A percentile compares a stretch with the other conserved stretches of the same genome.
phyloP scores from a whole-genome alignment of 2,797 vertebrate genomes.

The Bradypus variegatus region DNA sequence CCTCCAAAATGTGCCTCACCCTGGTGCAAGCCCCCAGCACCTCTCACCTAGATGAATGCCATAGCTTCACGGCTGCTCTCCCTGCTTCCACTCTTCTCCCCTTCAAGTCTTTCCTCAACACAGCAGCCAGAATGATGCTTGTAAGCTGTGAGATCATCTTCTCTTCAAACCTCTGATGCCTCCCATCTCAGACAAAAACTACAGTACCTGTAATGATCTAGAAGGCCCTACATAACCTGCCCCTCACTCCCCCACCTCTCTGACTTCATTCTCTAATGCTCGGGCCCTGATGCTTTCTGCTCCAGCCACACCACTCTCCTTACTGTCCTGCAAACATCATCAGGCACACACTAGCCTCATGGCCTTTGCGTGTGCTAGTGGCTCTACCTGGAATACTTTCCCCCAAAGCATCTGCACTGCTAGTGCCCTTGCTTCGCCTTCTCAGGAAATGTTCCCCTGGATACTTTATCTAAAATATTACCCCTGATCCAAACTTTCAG shows the following conservation, averaged over 20 bases:
- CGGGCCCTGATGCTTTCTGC: not conserved
- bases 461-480: not conserved
- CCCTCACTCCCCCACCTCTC: not conserved
- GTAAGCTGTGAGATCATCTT: not conserved
- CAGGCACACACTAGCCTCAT: not conserved
- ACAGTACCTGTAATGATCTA: not conserved
- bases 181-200: not conserved
- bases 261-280: not conserved
- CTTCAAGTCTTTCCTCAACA: not conserved
- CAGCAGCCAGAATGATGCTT: not conserved
- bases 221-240: not conserved
- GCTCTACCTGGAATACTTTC: not conserved
- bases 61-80: not conserved
- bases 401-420: not conserved
- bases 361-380: not conserved
- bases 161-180: not conserved
- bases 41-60: not conserved
- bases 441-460: not conserved
- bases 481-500: not conserved
- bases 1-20: not conserved
- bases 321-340: not conserved
- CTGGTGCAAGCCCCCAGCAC: not conserved
- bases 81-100: not conserved
- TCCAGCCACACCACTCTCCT: not conserved
- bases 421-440: not conserved